Percentiles rank a stretch among this genome's conserved stretches.
These are phyloP conservation scores for Zophobas morio DNA, from an alignment of 1,140 invertebrate species.

Conservation along the genomic window DNA sequence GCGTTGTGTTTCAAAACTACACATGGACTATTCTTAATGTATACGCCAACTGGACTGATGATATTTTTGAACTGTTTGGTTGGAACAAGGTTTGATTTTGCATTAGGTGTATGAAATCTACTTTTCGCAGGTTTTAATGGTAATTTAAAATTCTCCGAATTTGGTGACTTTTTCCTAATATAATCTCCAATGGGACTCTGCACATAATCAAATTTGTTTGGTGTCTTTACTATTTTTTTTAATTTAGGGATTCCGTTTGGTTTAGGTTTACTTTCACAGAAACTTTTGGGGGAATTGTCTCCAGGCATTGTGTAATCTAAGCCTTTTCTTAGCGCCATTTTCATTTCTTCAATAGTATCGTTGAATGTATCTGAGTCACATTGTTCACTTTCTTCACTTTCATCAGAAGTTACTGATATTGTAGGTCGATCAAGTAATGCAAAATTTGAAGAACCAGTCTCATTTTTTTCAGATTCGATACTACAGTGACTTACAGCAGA, in stretches of 20 bases:
- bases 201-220: constrained; percentile 5
- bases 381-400: constrained; percentile 10
- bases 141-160: constrained; percentile 31
- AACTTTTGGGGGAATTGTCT: neutral
- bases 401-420: neutral
- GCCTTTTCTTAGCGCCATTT: constrained; percentile 25
- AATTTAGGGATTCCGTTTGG: neutral
- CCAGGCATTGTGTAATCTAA: constrained; percentile 2
- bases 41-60: constrained; percentile 32
- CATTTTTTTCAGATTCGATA: neutral
- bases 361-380: constrained; percentile 21
- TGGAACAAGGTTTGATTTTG: neutral
- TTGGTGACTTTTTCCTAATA: constrained; percentile 25
- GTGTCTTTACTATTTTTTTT: neutral
- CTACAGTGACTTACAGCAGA: neutral
- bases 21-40: constrained; percentile 36
- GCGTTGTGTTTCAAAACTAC: constrained; percentile 28
- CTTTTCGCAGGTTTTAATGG: constrained; percentile 12
- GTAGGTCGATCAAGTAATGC: neutral
- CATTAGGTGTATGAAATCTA: constrained; percentile 6
- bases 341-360: constrained; percentile 44
- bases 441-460: neutral
- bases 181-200: constrained; percentile 10
- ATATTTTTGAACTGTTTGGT: constrained; percentile 14
- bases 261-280: neutral